Evolutionary conservation across 2,113 vertebrate species (phyloP).

Genomic region (Malaclemys terrapin): DNA sequence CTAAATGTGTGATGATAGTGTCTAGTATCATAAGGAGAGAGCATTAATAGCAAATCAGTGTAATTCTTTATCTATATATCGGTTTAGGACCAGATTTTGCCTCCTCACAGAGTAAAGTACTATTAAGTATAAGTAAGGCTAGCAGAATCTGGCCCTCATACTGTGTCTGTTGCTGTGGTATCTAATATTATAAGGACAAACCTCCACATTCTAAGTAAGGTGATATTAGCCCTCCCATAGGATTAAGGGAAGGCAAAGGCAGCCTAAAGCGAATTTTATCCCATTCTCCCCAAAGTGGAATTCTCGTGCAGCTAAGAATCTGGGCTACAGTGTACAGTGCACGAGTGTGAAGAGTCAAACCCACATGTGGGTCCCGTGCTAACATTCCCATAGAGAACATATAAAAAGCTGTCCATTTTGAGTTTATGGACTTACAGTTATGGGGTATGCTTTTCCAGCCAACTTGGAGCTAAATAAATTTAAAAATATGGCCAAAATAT

Average conservation of each 20-base stretch:
- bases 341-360: background rate
- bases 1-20: background rate
- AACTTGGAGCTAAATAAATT: background rate
- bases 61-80: background rate
- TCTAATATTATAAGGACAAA: background rate
- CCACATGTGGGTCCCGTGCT: background rate
- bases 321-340: background rate
- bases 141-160: background rate
- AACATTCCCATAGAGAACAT: background rate
- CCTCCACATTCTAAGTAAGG: background rate
- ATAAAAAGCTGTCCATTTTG: background rate
- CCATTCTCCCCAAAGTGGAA: background rate
- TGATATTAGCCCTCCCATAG: background rate
- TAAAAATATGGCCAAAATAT: background rate
- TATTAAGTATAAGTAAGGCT: background rate
- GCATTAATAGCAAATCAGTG: background rate
- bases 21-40: accelerated
- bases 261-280: background rate
- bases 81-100: background rate
- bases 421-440: background rate
- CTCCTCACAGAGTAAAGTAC: background rate
- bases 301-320: background rate
- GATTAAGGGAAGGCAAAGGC: accelerated
- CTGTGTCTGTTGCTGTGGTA: background rate
- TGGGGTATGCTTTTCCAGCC: background rate